These are phyloP conservation scores for Tauraco hartlaubi DNA, from an alignment of 2,797 vertebrate species.

Conservation along the genomic window DNA sequence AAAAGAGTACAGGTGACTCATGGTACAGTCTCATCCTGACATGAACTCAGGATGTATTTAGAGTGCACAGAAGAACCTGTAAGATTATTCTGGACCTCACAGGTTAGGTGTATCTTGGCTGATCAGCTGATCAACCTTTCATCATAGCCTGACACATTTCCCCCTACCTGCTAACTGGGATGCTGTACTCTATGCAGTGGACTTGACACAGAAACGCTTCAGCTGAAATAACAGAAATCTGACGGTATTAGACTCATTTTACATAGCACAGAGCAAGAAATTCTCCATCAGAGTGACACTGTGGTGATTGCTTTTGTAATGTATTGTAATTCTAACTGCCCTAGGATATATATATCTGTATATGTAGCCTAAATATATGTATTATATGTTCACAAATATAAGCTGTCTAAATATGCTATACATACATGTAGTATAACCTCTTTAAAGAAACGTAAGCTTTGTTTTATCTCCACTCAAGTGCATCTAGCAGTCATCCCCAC, in stretches of 20 bases:
- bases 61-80: neutral
- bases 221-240: neutral
- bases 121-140: neutral
- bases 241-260: neutral
- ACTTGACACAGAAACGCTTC: neutral
- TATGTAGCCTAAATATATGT: neutral
- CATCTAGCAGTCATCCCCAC: neutral
- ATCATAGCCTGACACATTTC: neutral
- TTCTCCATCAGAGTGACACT: neutral
- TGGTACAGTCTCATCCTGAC: neutral
- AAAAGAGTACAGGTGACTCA: neutral
- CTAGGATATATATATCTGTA: neutral
- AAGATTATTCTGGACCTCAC: neutral
- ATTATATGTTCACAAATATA: neutral
- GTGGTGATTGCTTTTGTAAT: neutral
- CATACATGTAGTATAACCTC: neutral
- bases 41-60: neutral
- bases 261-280: neutral
- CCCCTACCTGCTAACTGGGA: neutral
- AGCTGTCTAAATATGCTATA: neutral
- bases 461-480: neutral
- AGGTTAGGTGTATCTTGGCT: neutral
- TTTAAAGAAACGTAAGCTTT: neutral
- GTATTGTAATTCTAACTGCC: neutral
- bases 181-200: neutral